phyloP scores from a whole-genome alignment of 2,113 vertebrate species.

The Corythornis cristatus region DNA sequence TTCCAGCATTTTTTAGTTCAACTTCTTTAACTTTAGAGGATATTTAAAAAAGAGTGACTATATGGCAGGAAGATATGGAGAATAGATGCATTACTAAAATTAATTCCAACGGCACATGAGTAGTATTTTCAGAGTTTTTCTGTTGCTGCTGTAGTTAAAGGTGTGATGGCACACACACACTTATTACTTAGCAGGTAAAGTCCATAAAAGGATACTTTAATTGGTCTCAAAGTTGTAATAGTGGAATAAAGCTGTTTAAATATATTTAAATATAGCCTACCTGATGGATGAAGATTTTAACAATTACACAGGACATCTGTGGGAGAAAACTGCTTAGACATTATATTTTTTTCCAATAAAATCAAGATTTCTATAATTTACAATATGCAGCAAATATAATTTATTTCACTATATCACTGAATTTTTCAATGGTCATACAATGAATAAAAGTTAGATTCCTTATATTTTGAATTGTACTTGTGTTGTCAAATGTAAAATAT shows the following conservation, averaged over 20 bases:
- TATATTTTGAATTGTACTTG: conserved; percentile 62
- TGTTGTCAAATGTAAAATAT: conserved; percentile 73
- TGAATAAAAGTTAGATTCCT: conserved; percentile 63
- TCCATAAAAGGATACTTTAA: background rate
- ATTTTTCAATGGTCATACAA: conserved; percentile 32
- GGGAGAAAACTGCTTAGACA: background rate
- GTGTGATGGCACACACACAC: background rate
- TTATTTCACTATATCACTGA: background rate
- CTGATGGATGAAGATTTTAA: background rate
- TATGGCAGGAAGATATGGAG: background rate
- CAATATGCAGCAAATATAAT: background rate
- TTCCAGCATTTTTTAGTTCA: background rate
- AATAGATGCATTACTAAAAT: background rate
- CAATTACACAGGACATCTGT: background rate
- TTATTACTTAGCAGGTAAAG: background rate
- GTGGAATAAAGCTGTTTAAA: background rate
- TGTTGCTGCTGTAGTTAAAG: background rate
- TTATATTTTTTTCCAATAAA: background rate
- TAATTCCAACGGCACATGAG: background rate
- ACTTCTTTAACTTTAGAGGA: background rate
- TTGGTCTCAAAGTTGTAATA: background rate
- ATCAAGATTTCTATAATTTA: conserved; percentile 25
- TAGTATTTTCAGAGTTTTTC: background rate
- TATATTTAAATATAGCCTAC: background rate
- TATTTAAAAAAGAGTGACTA: background rate